phyloP scores from a whole-genome alignment of 2,888 invertebrate genomes.

The Stegophylla sp. region DNA sequence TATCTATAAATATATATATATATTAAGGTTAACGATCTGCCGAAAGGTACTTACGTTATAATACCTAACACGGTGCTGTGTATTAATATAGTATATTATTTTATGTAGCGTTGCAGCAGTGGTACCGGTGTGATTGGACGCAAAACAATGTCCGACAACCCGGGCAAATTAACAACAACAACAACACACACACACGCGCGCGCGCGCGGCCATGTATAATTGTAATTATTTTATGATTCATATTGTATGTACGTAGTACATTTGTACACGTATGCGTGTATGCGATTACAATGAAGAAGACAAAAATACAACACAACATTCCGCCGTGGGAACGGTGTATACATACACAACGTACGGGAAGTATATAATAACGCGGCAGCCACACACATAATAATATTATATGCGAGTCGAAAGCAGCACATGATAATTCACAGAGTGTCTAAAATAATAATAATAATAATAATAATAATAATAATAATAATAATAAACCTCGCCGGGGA shows the following conservation, averaged over 20 bases:
- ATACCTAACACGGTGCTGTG: neutral
- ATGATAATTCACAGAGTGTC: slow-evolving; percentile 49
- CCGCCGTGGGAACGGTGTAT: slow-evolving; percentile 45
- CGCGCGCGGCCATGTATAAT: slow-evolving; percentile 35
- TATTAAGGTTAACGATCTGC: slow-evolving; percentile 31
- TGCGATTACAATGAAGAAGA: slow-evolving; percentile 47
- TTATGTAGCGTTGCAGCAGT: neutral
- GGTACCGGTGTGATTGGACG: neutral
- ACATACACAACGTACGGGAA: slow-evolving; percentile 32
- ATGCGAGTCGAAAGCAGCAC: slow-evolving; percentile 37
- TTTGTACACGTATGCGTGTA: neutral
- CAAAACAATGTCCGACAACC: slow-evolving; percentile 41
- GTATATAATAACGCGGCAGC: slow-evolving; percentile 30
- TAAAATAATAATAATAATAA: no score
- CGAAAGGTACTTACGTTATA: neutral
- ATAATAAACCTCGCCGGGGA: slow-evolving; percentile 35
- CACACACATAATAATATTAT: no score
- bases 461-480: no score
- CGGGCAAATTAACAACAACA: slow-evolving; percentile 30
- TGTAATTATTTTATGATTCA: slow-evolving; percentile 54
- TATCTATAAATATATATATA: no score
- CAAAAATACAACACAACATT: slow-evolving; percentile 39
- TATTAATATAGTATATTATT: no score
- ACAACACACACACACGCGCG: slow-evolving; percentile 40
- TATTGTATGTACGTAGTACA: slow-evolving; percentile 1